Conservation (phyloP, 1,140 invertebrate genomes). For the Sitobion miscanthi region DNA sequence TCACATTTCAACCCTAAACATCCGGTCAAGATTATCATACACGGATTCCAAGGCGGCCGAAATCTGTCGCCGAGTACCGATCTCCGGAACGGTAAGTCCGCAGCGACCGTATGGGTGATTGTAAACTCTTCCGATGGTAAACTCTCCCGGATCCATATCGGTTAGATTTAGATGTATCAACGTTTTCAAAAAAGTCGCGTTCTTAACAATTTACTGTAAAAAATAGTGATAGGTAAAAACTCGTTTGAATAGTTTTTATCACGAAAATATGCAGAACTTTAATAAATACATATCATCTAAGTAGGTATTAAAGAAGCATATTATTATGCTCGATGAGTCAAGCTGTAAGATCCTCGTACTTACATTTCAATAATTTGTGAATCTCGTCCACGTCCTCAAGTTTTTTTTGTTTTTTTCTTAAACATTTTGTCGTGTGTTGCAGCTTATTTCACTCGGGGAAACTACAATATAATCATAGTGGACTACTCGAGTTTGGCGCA, state of each 20-base stretch:
- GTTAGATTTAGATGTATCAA: not conserved
- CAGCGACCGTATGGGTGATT: no score
- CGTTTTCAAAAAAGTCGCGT: not conserved
- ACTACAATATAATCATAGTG: conserved; percentile 88
- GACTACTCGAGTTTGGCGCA: conserved; percentile 81
- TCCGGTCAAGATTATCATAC: conserved; percentile 81
- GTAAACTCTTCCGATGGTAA: no score
- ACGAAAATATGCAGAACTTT: not conserved
- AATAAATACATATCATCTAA: not conserved
- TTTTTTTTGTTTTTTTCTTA: not conserved
- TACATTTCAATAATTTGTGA: not conserved
- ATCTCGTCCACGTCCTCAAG: not conserved
- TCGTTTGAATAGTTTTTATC: not conserved
- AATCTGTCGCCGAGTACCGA: conserved; percentile 81
- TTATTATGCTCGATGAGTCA: not conserved
- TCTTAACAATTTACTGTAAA: not conserved
- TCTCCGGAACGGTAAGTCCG: conserved; percentile 69
- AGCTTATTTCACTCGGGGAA: conserved; percentile 78
- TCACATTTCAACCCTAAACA: conserved; percentile 76
- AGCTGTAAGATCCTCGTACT: not conserved
- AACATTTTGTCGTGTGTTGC: conserved; percentile 30
- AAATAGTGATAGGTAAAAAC: not conserved
- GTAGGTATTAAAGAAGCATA: not conserved
- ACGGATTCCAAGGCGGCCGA: conserved; percentile 81
- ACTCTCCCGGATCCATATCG: no score